Conservation (phyloP, 2,113 vertebrate species). For the Mastomys coucha region DNA sequence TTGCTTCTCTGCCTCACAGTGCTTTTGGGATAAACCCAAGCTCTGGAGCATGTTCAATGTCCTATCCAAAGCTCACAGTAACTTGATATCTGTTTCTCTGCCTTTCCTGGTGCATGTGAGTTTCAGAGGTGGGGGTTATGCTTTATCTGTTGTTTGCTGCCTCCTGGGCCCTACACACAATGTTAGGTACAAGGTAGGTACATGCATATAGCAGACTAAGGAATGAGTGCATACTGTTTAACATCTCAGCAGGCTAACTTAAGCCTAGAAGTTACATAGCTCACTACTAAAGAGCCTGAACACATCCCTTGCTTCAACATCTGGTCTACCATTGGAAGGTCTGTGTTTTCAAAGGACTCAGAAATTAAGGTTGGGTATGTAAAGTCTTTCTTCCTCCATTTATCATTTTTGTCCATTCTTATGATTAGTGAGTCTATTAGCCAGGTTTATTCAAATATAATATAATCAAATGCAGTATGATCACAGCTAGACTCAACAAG, state of each 20-base stretch:
- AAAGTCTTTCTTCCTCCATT: neutral
- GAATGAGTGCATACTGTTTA: neutral
- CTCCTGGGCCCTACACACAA: neutral
- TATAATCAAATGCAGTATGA: neutral
- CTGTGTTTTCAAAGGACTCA: slow-evolving; percentile 25
- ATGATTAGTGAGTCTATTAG: slow-evolving; percentile 6
- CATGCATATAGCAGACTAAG: neutral
- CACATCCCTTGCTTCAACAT: neutral
- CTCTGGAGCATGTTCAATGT: neutral
- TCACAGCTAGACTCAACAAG: neutral
- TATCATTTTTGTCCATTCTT: slow-evolving; percentile 19
- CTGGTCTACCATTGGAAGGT: neutral
- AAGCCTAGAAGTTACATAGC: neutral
- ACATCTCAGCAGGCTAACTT: neutral
- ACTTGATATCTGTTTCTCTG: neutral
- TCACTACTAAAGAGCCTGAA: neutral
- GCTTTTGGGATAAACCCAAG: neutral
- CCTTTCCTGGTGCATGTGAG: neutral
- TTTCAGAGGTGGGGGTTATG: neutral
- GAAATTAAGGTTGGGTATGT: neutral
- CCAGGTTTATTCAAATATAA: slow-evolving; percentile 2
- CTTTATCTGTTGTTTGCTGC: neutral
- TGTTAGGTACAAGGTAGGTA: neutral
- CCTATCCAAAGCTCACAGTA: neutral
- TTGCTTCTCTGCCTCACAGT: neutral